Percentiles rank a stretch among this genome's conserved stretches.
These are phyloP conservation scores for Rhea pennata DNA, from an alignment of 2,113 vertebrate genomes.

Conservation along the genomic window DNA sequence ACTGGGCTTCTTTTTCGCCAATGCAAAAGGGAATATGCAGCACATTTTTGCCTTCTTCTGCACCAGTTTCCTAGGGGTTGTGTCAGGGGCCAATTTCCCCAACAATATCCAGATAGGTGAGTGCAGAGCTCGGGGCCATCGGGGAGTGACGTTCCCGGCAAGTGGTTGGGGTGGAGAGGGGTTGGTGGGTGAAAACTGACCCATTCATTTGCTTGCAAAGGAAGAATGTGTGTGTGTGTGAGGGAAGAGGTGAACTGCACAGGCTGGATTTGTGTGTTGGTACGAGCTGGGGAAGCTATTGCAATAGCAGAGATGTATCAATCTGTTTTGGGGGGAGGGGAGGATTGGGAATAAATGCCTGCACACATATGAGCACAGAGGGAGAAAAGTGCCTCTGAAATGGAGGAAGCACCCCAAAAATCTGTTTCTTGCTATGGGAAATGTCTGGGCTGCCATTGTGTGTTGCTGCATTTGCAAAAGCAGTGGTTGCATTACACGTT, in stretches of 20 bases:
- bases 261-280: background rate
- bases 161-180: background rate
- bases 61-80: constrained; percentile 97
- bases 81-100: constrained; percentile 98
- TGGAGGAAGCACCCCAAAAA: constrained; percentile 56
- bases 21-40: constrained; percentile 99
- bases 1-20: constrained; percentile 92
- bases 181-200: background rate
- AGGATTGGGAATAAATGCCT: constrained; percentile 34
- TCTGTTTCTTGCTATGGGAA: constrained; percentile 5
- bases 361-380: background rate
- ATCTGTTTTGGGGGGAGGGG: constrained; percentile 35
- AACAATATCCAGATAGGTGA: constrained; percentile 99
- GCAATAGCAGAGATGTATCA: background rate
- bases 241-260: background rate
- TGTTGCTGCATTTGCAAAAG: constrained; percentile 44
- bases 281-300: background rate
- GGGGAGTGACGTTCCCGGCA: background rate
- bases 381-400: constrained; percentile 69
- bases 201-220: background rate
- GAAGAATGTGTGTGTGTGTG: background rate
- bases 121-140: constrained; percentile 57
- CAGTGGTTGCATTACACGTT: background rate
- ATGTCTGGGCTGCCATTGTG: constrained; percentile 43
- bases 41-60: constrained; percentile 96